Base-by-base conservation (phyloP, 37 sponge, comb jelly and placozoan species). In the Hormiphora californensis region DNA sequence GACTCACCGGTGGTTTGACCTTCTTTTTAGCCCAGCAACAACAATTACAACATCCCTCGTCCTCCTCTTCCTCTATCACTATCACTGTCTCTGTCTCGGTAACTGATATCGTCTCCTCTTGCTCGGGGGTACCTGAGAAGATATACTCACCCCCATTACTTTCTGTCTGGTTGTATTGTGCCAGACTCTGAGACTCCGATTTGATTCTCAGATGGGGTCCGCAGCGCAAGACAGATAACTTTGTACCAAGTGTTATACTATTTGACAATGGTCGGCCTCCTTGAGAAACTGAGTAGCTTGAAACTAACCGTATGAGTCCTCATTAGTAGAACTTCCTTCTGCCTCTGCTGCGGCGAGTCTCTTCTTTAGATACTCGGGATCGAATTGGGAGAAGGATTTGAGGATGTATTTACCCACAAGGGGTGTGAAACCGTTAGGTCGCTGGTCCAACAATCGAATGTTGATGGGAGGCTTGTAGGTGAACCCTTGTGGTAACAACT, bases 21-120 rank as follows among this genome's bases (percentile, higher is more conserved):
- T 57, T 57, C 61, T 57, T 57, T 23, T 23, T 5, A 15, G 61
- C 61, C 30, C n/a, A 57, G 61, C 61, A 57, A 30, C 61, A 57
- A 12, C 61, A 57, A 30, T 57, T 57, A 30, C 61, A 57, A 30
- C 61, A 57, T 23, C 61, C 61, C 23, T 57, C 61, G 5, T 57
- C 61, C n/a, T 57, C 61, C 61, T 57, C 61, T 12, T 57, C 61
- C 61, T 57, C 61, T 57, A 57, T 57, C 61, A 57, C 61, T 57
- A 57, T 57, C 61, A 57, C 61, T 57, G 61, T 57, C 61, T 57
- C 61, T 5, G 61, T 57, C n/a, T 57, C 61, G 30, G 61, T 57
- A 28, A 57, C 23, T 15, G 61, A 57, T 57, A 57, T 57, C 9
- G 61, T 28, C 61, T 57, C 61, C n/a, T 23, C 61, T 23, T 57